phyloP scores from a whole-genome alignment of 2,888 invertebrate genomes.

The Andrena praecox region DNA sequence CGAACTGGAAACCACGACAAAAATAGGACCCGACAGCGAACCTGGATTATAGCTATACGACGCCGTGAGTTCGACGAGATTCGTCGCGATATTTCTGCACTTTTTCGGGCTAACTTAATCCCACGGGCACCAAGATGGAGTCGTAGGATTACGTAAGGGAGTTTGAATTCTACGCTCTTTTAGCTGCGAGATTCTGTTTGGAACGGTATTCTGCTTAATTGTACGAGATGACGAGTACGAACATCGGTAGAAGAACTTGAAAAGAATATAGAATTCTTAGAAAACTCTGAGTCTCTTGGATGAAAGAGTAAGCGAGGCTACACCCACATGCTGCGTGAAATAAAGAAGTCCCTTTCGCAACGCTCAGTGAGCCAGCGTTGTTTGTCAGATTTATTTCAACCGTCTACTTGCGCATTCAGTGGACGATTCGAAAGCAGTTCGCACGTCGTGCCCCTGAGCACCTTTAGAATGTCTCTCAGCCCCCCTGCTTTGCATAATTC shows the following conservation, averaged over 20 bases:
- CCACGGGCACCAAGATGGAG: background rate
- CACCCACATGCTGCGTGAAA: background rate
- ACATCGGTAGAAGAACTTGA: background rate
- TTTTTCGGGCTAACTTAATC: slow-evolving; percentile 16
- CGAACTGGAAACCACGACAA: slow-evolving; percentile 50
- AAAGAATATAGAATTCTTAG: background rate
- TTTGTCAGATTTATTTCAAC: slow-evolving; percentile 24
- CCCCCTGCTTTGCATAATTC: slow-evolving; percentile 57
- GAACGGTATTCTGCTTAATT: background rate
- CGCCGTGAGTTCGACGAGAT: slow-evolving; percentile 15
- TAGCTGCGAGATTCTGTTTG: background rate
- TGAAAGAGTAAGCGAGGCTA: background rate
- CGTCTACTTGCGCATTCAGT: slow-evolving; percentile 42
- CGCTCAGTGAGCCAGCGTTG: background rate
- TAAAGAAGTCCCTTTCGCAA: background rate
- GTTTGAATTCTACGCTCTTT: background rate
- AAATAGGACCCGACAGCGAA: slow-evolving; percentile 55
- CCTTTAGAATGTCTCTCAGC: slow-evolving; percentile 5
- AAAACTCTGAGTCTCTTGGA: background rate
- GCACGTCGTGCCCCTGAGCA: slow-evolving; percentile 18
- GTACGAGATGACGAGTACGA: background rate
- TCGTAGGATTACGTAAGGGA: background rate
- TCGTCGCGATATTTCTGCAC: slow-evolving; percentile 49
- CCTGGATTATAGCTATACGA: slow-evolving; percentile 31
- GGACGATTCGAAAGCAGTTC: slow-evolving; percentile 46